These are phyloP conservation scores for Eupleurogrammus muticus DNA, from an alignment of 2,797 vertebrate species.

Conservation along the genomic window DNA sequence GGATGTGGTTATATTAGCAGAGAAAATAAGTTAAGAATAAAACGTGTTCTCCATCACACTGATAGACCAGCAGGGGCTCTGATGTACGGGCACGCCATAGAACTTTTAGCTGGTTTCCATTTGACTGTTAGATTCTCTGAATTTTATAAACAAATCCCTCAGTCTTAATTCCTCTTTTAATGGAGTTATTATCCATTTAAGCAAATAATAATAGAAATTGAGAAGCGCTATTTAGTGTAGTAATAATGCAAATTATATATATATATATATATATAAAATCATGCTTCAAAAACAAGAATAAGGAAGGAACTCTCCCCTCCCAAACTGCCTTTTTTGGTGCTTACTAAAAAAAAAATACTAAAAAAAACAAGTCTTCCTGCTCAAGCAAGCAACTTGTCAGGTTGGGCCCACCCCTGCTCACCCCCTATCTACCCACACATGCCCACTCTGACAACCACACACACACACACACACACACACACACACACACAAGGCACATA, in stretches of 20 bases:
- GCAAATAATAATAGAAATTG: neutral
- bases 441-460: constrained; percentile 15
- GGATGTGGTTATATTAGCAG: constrained; percentile 44
- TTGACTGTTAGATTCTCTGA: neutral
- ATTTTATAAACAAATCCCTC: no score
- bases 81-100: neutral
- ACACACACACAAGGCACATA: constrained; percentile 19
- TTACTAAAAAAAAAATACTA: constrained; percentile 49
- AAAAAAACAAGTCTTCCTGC: constrained; percentile 82
- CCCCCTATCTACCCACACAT: constrained; percentile 10
- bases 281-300: no score
- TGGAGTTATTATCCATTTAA: no score
- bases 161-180: no score
- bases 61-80: neutral
- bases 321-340: constrained; percentile 26
- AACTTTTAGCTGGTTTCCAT: neutral
- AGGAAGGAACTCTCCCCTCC: constrained; percentile 1
- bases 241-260: no score
- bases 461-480: constrained; percentile 9
- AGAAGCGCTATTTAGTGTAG: neutral
- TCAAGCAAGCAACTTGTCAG: constrained; percentile 60
- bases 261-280: no score
- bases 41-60: neutral
- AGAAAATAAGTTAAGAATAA: constrained; percentile 23
- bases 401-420: constrained; percentile 66